phyloP scores from a whole-genome alignment of 1,140 invertebrate genomes.

The Trachymyrmex septentrionalis region DNA sequence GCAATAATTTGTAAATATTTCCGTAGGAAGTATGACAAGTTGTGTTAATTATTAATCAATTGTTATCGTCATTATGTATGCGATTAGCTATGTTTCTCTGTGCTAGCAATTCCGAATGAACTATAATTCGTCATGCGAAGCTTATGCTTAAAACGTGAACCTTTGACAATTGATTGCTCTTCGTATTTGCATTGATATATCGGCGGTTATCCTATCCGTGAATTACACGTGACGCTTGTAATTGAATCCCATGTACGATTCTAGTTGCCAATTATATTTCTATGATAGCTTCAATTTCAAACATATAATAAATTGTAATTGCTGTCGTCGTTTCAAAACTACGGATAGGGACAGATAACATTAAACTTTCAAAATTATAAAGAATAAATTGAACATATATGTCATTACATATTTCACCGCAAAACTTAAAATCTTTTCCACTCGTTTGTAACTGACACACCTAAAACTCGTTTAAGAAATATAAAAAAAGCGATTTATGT shows the following conservation, averaged over 20 bases:
- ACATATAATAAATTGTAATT: neutral
- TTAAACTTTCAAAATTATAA: neutral
- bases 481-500: neutral
- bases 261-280: neutral
- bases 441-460: constrained; percentile 2
- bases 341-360: neutral
- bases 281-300: constrained; percentile 23
- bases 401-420: neutral
- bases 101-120: constrained; percentile 6
- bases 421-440: neutral
- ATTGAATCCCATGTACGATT: constrained; percentile 20
- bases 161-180: constrained; percentile 17
- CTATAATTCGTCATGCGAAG: neutral
- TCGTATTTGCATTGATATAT: constrained; percentile 25
- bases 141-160: constrained; percentile 6
- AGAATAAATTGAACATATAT: neutral
- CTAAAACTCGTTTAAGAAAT: constrained; percentile 30
- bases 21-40: neutral
- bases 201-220: constrained; percentile 7
- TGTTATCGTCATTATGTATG: neutral
- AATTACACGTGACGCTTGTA: constrained; percentile 38
- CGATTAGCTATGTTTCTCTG: constrained; percentile 18
- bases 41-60: constrained; percentile 41
- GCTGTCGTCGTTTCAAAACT: neutral
- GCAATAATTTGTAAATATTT: neutral